Percentiles rank a stretch among this genome's conserved stretches.
These are phyloP conservation scores for Seira musarum DNA, from an alignment of 2,888 invertebrate species.

Conservation along the genomic window DNA sequence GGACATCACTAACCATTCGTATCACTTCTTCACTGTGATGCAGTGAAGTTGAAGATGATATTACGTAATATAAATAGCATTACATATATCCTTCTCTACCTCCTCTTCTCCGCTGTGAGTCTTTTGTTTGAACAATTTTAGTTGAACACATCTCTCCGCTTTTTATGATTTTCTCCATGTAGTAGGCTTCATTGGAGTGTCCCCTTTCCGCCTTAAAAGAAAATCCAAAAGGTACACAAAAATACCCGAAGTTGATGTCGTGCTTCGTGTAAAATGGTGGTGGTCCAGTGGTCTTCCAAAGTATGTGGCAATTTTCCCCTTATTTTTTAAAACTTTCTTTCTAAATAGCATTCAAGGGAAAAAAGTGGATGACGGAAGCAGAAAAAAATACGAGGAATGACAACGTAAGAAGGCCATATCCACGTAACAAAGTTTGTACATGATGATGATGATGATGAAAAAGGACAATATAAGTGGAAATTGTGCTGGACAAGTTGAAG, in stretches of 20 bases:
- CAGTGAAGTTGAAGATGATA: background rate
- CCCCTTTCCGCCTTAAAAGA: constrained; percentile 16
- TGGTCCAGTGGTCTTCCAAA: background rate
- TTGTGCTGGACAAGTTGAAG: constrained; percentile 18
- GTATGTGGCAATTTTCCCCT: constrained; percentile 9
- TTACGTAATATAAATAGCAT: constrained; percentile 12
- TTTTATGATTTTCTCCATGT: constrained; percentile 1
- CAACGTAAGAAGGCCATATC: background rate
- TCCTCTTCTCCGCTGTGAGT: too few species aligned
- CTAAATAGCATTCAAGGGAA: background rate
- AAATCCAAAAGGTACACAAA: constrained; percentile 39
- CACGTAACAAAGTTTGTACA: constrained; percentile 5
- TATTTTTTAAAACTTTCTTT: constrained; percentile 9
- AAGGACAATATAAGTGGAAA: constrained; percentile 21
- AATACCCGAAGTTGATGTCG: background rate
- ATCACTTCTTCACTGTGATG: background rate
- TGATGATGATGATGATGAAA: background rate
- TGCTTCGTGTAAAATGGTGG: background rate
- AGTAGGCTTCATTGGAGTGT: background rate
- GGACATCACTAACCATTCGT: background rate
- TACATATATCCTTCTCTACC: background rate
- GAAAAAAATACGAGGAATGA: background rate
- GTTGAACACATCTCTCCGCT: background rate
- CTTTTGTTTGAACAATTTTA: constrained; percentile 6
- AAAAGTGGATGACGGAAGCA: constrained; percentile 3